Base-by-base conservation (phyloP, 2,113 vertebrate species). In the Terrapene triunguis region DNA sequence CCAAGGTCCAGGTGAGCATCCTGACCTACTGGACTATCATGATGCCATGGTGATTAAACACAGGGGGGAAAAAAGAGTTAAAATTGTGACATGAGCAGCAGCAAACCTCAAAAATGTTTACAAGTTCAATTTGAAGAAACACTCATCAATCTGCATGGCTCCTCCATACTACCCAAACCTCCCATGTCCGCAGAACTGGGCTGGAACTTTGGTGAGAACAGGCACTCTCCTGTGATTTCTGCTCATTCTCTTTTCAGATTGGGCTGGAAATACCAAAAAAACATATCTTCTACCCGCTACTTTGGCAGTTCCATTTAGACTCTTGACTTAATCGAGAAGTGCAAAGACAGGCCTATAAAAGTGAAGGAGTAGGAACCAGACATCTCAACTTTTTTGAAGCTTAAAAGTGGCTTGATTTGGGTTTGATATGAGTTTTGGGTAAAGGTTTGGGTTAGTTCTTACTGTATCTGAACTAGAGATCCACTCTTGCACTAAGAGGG, bases 311-410 rank as follows among this genome's bases (percentile, higher is more conserved):
- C 25, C 80, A 94, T 94, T 47, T 27, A 14, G 42, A 47, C 22
- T 47, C 74, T 24, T 14, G 88, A 87, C 89, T 85, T 51, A 83
- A 91, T 84, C 82, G 96, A 94, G 94, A 96, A 97, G 94, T 96
- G 94, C 94, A 97, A 84, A 81, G 80, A 82, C 82, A 93, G 89
- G 89, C 27, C n/a, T 38, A 72, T 27, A 10, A 81, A 88, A 94
- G 85, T 88, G 95, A 96, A 3, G 24, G 38, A 42, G 38, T 22
- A 76, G 22, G 24, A 76, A 38, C 11, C 42, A 76, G 22, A 76
- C 42, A 25, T 44, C 72, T 44, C 24, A 76, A 47, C 42, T 53
- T 4, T 2, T 83, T 3, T 10, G 54, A 53, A 53, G 6, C 94
- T 93, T 51, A 93, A 84, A 92, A 54, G 62, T 47, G 53, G 21